A percentile compares a stretch with the other conserved stretches of the same genome.
Evolutionary conservation across 1,140 invertebrate species (phyloP).

Genomic region (Thrips palmi): DNA sequence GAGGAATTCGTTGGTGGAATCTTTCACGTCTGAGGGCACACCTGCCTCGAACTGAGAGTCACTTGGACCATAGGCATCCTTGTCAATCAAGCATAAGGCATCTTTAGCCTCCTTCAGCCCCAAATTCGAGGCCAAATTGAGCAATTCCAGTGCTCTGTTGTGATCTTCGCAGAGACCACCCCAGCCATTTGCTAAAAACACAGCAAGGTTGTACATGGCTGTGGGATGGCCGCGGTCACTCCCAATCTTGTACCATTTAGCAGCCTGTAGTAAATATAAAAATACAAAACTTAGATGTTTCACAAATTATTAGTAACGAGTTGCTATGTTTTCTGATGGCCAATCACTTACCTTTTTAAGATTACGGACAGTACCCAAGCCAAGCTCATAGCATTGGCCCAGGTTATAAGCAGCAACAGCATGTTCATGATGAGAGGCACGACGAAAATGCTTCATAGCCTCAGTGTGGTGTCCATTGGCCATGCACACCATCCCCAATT

Average conservation of each 20-base stretch:
- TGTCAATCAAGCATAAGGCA: no score
- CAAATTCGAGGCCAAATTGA: slow-evolving; percentile 33
- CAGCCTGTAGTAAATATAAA: slow-evolving; percentile 27
- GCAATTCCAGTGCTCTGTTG: slow-evolving; percentile 26
- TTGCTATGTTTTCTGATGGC: neutral
- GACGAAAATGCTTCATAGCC: slow-evolving; percentile 26
- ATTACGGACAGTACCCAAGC: slow-evolving; percentile 34
- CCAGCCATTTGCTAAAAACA: slow-evolving; percentile 39
- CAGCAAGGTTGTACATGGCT: slow-evolving; percentile 40
- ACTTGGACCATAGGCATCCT: no score
- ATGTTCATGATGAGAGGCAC: slow-evolving; percentile 31
- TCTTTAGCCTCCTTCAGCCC: slow-evolving; percentile 33
- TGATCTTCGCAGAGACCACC: slow-evolving; percentile 29
- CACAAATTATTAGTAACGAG: neutral
- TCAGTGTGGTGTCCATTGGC: slow-evolving; percentile 21
- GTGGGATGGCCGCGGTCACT: slow-evolving; percentile 33
- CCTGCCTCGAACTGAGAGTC: no score
- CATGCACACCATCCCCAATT: slow-evolving; percentile 22
- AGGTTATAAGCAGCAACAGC: slow-evolving; percentile 38
- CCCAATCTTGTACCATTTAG: slow-evolving; percentile 34
- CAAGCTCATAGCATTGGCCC: slow-evolving; percentile 38
- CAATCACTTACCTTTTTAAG: slow-evolving; percentile 26
- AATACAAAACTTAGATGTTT: neutral
- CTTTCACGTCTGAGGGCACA: no score
- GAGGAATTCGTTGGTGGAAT: no score